Evolutionary conservation across 1,140 invertebrate species (phyloP), one percentile per base, ranked within the genome.

Genomic region (Aphelenchoides besseyi): DNA sequence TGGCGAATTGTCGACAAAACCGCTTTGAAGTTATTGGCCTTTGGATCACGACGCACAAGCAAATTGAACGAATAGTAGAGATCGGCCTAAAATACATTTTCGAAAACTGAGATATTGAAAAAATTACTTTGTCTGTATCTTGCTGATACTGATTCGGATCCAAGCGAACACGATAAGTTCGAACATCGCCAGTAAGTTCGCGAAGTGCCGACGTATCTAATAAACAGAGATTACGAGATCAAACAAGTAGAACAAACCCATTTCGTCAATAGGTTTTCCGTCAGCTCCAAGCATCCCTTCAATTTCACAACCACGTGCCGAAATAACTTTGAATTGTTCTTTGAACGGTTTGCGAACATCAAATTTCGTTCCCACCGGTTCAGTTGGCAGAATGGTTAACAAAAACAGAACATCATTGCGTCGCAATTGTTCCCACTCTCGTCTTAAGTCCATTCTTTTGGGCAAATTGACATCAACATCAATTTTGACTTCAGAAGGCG

Each of bases 21-120:
- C 0, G 96, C 96, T 87, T 99, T 89, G 85, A 99, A 99, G 86
- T 99, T 99, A 84, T 99, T 99, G 85, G 98, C 94, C 85, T 99
- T 98, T 0, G 97, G 95, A 86, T 97, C 97, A 30, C 97, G 88
- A 59, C 97, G 88, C 89, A 99, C 92, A 57, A 99, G 89, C 32
- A 99, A 90, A 85, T 98, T 99, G 84, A 99, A 98, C n/a, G 91
- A 91, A 84, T 94, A 92, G 85, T 98, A 97, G 8, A 97, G 91
- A 86, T 94, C 92, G 8, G 37, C 48, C 88, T 92, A 79, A 54
- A 82, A 77, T 62, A 62, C 5, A 23, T 55, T 23, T 71, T 52
- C 28, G 8, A 12, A 5, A 71, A 52, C 5, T 18, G 5, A 59
- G 55, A 33, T 8, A 5, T 8, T 8, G 62, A 3, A 28, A 69